Evolutionary conservation across 2,797 vertebrate species (phyloP).

Genomic region (Pipistrellus nathusii): DNA sequence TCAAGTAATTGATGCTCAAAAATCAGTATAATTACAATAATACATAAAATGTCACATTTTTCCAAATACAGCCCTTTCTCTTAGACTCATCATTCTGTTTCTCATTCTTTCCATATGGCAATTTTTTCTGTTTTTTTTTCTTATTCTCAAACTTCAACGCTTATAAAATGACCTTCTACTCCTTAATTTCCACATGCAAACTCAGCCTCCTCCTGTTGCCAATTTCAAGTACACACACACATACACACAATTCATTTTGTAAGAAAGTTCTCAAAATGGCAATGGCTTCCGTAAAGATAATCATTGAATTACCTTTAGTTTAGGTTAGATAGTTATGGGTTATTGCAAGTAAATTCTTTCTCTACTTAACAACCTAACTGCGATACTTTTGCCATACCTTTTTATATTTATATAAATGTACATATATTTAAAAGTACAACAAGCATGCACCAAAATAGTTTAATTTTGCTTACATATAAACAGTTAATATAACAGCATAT

Average conservation of each 20-base stretch:
- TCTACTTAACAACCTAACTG: neutral
- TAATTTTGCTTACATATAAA: neutral
- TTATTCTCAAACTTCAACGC: neutral
- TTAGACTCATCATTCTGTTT: neutral
- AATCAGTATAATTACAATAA: neutral
- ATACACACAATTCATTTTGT: neutral
- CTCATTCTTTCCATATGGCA: neutral
- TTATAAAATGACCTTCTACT: neutral
- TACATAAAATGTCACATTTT: neutral
- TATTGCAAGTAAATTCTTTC: neutral
- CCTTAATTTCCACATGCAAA: neutral
- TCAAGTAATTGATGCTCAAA: neutral
- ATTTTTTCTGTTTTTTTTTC: neutral
- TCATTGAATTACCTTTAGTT: neutral
- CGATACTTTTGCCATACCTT: neutral
- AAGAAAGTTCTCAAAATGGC: neutral
- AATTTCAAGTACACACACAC: neutral
- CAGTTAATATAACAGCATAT: neutral
- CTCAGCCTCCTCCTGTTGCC: neutral
- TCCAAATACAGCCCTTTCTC: neutral
- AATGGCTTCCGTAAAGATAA: neutral
- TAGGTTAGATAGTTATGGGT: neutral
- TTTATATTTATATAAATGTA: neutral
- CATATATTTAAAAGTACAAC: neutral
- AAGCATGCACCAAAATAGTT: neutral